These are phyloP conservation scores for Tragelaphus oryx DNA, from an alignment of 2,797 vertebrate genomes.

Conservation along the genomic window DNA sequence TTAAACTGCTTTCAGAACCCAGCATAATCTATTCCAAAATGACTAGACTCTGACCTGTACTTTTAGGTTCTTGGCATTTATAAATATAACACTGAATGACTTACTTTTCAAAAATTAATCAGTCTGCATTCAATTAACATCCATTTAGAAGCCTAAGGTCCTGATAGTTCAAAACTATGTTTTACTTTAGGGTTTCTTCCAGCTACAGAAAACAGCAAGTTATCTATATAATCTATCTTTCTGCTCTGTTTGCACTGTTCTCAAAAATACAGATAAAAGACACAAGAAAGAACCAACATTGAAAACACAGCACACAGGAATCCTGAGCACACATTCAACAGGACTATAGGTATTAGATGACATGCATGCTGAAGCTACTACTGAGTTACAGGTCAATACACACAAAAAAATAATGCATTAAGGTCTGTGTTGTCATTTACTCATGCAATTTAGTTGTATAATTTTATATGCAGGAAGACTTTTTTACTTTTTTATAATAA, in stretches of 20 bases:
- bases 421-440: conserved; percentile 9
- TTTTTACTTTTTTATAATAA: conserved; percentile 52
- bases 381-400: conserved; percentile 21
- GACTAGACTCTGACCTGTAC: neutral
- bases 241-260: conserved; percentile 55
- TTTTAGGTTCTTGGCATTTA: neutral
- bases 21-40: neutral
- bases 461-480: conserved; percentile 40
- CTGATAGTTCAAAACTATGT: neutral
- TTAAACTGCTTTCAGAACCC: conserved; percentile 13
- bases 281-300: conserved; percentile 54
- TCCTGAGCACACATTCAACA: conserved; percentile 28
- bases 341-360: conserved; percentile 8
- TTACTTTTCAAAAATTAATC: neutral
- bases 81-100: neutral
- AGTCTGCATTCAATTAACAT: neutral
- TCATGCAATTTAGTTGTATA: conserved; percentile 54
- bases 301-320: conserved; percentile 52
- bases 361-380: conserved; percentile 65
- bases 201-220: neutral
- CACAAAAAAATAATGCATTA: neutral
- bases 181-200: neutral
- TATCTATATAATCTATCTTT: neutral
- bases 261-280: conserved; percentile 59
- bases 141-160: neutral